These are phyloP conservation scores for Liparis tanakae DNA, from an alignment of 2,797 vertebrate genomes.

Conservation along the genomic window DNA sequence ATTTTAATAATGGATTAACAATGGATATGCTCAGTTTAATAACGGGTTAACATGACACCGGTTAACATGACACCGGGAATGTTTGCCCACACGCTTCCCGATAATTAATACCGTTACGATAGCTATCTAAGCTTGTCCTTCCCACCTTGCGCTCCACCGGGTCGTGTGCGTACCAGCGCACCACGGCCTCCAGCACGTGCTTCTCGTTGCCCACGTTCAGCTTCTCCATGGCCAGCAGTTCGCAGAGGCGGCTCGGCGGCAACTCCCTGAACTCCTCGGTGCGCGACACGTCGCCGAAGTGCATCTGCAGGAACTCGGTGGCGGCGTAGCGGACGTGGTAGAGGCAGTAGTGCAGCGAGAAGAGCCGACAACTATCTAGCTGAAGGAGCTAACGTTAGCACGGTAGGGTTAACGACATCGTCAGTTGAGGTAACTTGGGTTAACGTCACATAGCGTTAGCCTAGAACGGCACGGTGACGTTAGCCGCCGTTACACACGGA, in stretches of 20 bases:
- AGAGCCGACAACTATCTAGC: conserved; percentile 81
- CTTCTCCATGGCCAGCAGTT: conserved; percentile 95
- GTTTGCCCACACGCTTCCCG: too few species aligned
- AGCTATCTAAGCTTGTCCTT: too few species aligned
- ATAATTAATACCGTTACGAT: too few species aligned
- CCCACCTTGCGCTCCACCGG: conserved; percentile 90
- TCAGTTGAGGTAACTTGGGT: neutral
- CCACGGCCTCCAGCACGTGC: conserved; percentile 94
- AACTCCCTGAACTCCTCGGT: conserved; percentile 96
- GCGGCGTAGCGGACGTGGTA: conserved; percentile 93
- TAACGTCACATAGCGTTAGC: conserved; percentile 15
- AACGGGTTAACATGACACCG: too few species aligned
- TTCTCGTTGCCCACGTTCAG: conserved; percentile 97
- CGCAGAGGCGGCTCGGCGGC: conserved; percentile 88
- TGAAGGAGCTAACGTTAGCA: neutral
- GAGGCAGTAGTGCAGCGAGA: conserved; percentile 96
- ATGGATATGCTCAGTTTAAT: too few species aligned
- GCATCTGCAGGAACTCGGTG: conserved; percentile 97
- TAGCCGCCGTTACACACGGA: neutral
- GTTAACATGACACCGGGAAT: too few species aligned
- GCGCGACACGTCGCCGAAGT: conserved; percentile 92
- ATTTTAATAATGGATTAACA: too few species aligned
- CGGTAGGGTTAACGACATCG: neutral
- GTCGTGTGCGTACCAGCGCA: conserved; percentile 94
- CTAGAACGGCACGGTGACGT: conserved; percentile 1